Evolutionary conservation across 2,113 vertebrate genomes (phyloP).

Genomic region (Grammomys surdaster): DNA sequence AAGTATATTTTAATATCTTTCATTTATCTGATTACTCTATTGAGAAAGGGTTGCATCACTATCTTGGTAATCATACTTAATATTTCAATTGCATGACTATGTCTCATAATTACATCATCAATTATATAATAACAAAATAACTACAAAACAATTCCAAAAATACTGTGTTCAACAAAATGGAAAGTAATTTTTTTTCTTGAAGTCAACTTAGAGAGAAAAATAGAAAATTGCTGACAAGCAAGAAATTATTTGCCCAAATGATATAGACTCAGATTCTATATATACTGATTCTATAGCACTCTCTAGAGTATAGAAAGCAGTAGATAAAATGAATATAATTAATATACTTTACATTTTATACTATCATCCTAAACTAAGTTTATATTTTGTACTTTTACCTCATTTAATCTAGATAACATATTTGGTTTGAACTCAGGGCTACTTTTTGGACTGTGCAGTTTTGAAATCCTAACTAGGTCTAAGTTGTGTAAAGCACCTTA

Average conservation of each 20-base stretch:
- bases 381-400: background rate
- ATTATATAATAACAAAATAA: background rate
- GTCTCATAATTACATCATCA: background rate
- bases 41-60: background rate
- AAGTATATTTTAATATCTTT: background rate
- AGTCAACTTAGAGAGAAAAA: background rate
- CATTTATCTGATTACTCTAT: background rate
- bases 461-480: accelerated
- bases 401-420: background rate
- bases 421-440: background rate
- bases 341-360: background rate
- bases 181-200: background rate
- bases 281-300: background rate
- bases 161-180: background rate
- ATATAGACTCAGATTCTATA: background rate
- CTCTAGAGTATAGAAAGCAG: background rate
- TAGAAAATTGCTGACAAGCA: background rate
- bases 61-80: background rate
- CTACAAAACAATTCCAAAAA: background rate
- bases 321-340: background rate
- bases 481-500: background rate
- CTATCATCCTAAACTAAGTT: background rate
- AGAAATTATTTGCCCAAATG: background rate
- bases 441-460: background rate
- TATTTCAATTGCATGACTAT: background rate